Evolutionary conservation across 1,140 invertebrate species (phyloP).

Genomic region (Lepidurus packardi): DNA sequence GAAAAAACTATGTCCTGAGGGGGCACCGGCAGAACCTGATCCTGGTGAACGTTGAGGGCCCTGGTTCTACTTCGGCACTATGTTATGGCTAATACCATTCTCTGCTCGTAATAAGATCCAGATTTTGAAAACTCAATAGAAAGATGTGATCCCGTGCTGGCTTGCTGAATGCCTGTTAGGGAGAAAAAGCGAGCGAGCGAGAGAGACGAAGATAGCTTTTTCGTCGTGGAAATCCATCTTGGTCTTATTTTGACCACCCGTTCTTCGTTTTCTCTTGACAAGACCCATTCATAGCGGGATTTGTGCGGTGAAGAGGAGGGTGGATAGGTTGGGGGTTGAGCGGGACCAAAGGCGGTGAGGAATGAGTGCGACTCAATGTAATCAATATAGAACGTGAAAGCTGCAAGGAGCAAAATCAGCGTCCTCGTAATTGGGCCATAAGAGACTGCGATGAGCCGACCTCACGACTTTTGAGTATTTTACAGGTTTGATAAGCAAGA

Average conservation of each 20-base stretch:
- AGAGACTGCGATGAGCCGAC: slow-evolving; percentile 16
- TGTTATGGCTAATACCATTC: no score
- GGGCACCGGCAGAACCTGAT: no score
- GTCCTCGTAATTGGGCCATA: slow-evolving; percentile 10
- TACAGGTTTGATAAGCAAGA: no score
- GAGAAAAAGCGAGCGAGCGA: background rate
- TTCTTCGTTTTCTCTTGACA: slow-evolving; percentile 9
- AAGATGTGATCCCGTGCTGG: background rate
- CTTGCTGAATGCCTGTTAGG: background rate
- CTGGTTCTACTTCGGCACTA: no score
- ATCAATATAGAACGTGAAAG: slow-evolving; percentile 22
- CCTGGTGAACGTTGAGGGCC: no score
- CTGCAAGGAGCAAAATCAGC: background rate
- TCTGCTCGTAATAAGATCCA: no score
- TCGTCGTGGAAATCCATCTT: background rate
- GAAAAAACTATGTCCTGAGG: no score
- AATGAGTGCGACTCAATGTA: slow-evolving; percentile 21
- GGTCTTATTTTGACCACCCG: slow-evolving; percentile 3
- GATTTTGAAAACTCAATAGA: background rate
- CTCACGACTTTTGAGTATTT: slow-evolving; percentile 14
- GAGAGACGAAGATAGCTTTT: background rate
- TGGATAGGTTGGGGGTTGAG: background rate
- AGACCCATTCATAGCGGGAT: slow-evolving; percentile 3
- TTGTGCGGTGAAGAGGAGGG: background rate
- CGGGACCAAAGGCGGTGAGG: background rate